Evolutionary conservation across 1,140 invertebrate genomes (phyloP).

Genomic region (Arctopsyche grandis): DNA sequence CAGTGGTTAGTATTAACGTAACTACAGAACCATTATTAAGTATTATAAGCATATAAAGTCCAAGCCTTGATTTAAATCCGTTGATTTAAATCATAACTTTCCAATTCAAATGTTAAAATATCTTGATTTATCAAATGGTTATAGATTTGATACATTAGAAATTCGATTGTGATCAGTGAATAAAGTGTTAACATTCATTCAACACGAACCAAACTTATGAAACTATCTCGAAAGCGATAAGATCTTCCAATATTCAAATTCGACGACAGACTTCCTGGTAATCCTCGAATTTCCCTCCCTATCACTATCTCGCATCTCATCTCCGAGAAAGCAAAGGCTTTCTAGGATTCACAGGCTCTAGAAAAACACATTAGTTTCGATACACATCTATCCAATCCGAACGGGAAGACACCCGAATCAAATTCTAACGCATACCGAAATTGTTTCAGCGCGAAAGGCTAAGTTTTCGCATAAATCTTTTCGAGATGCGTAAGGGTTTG

Average conservation of each 20-base stretch:
- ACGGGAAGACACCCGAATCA: background rate
- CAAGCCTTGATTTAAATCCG: too few species aligned
- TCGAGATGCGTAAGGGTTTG: background rate
- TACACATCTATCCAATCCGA: background rate
- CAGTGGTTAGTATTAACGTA: too few species aligned
- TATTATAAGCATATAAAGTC: too few species aligned
- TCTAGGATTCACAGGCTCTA: background rate
- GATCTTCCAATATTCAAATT: background rate
- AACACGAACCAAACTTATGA: too few species aligned
- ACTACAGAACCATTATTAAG: too few species aligned
- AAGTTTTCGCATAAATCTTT: conserved; percentile 21
- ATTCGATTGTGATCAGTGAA: too few species aligned
- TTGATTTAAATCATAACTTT: too few species aligned
- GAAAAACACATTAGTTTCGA: conserved; percentile 18
- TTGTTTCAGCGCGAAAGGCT: background rate
- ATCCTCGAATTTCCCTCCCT: background rate
- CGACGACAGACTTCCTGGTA: background rate
- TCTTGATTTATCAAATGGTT: too few species aligned
- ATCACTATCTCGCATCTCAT: conserved; percentile 3
- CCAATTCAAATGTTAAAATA: too few species aligned
- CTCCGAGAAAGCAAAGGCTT: background rate
- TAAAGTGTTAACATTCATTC: too few species aligned
- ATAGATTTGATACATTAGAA: too few species aligned
- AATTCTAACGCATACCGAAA: background rate
- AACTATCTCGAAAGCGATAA: too few species aligned